A percentile compares a stretch with the other conserved stretches of the same genome.
These are phyloP conservation scores for Phalanger gymnotis DNA, from an alignment of 2,797 vertebrate species.

Conservation along the genomic window DNA sequence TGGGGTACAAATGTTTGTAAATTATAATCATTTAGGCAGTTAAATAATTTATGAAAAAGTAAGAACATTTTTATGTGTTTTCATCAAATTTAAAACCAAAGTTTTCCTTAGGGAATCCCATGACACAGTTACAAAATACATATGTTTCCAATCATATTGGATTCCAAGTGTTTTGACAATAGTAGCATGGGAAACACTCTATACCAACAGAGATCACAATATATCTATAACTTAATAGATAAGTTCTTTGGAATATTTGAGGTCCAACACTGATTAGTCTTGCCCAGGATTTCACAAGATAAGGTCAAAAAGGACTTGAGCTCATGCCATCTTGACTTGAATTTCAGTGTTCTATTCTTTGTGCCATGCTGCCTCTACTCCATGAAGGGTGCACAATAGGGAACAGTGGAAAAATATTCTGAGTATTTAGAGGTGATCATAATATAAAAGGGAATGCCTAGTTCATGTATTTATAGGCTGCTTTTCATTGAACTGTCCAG, in stretches of 20 bases:
- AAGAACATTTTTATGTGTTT: neutral
- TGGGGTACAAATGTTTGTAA: neutral
- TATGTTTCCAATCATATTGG: neutral
- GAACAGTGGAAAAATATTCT: neutral
- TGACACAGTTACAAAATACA: neutral
- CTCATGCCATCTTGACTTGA: neutral
- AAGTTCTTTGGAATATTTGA: neutral
- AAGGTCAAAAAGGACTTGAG: neutral
- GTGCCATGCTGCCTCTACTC: neutral
- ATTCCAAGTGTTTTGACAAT: neutral
- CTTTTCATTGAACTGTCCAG: neutral
- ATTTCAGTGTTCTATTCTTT: neutral
- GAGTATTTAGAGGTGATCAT: neutral
- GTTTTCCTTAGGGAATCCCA: neutral
- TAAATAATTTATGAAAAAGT: neutral
- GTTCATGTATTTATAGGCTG: neutral
- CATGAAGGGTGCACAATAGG: neutral
- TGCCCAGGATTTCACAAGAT: neutral
- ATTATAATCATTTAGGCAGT: neutral
- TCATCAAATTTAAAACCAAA: neutral
- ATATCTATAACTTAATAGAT: neutral
- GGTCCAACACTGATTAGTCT: neutral
- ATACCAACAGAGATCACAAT: neutral
- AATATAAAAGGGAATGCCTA: neutral
- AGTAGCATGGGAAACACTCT: neutral